phyloP scores from a whole-genome alignment of 2,113 vertebrate species.

The Rhynchomys soricoides region DNA sequence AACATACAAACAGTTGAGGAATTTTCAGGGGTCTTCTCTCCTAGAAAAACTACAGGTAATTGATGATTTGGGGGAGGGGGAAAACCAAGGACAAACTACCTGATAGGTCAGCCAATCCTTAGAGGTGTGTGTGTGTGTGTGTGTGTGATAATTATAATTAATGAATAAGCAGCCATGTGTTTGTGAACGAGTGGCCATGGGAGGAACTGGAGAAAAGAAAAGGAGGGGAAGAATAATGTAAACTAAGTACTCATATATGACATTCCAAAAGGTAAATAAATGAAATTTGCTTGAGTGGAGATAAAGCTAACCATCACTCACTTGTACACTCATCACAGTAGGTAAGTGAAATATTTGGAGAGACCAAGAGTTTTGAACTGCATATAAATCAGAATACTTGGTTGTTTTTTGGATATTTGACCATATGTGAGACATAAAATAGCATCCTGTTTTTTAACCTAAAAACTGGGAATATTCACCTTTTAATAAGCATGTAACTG shows the following conservation, averaged over 20 bases:
- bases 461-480: neutral
- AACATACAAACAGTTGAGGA: neutral
- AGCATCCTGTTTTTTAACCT: neutral
- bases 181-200: neutral
- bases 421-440: neutral
- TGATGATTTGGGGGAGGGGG: neutral
- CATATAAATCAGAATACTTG: neutral
- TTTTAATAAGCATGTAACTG: neutral
- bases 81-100: neutral
- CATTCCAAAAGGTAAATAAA: neutral
- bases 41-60: neutral
- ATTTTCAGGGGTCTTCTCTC: neutral
- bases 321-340: neutral
- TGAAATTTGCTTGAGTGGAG: conserved; percentile 3
- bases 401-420: neutral
- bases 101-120: neutral
- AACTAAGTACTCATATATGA: neutral
- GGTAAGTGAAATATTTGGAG: neutral
- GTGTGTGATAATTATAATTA: neutral
- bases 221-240: neutral
- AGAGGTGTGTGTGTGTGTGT: neutral
- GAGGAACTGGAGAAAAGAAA: neutral
- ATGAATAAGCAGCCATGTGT: neutral
- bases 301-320: conserved; percentile 6
- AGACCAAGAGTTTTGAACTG: neutral